phyloP scores from a whole-genome alignment of 2,797 vertebrate genomes.

The Enteromius fasciolatus region DNA sequence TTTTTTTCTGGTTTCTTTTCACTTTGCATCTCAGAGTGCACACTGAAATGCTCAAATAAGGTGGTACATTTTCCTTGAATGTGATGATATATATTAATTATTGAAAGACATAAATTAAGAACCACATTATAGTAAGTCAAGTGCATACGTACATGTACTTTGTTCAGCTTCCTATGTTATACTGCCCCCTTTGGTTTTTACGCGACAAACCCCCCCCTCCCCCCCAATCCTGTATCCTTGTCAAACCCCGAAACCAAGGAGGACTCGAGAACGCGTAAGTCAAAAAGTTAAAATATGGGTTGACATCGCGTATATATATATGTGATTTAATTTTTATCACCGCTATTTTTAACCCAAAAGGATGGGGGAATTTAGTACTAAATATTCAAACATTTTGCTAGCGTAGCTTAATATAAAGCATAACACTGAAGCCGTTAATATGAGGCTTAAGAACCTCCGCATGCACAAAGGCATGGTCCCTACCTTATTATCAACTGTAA shows the following conservation, averaged over 20 bases:
- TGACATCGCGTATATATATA: too few species aligned
- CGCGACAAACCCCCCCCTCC: constrained; percentile 61
- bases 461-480: constrained; percentile 71
- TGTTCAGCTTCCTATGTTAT: too few species aligned
- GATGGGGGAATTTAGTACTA: too few species aligned
- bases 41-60: background rate
- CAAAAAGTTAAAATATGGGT: background rate
- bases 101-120: background rate
- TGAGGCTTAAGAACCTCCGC: constrained; percentile 55
- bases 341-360: too few species aligned
- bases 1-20: constrained; percentile 39
- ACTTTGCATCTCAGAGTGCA: constrained; percentile 36
- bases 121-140: background rate
- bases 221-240: constrained; percentile 51
- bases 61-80: constrained; percentile 12
- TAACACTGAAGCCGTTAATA: constrained; percentile 70
- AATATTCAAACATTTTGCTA: constrained; percentile 1
- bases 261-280: background rate
- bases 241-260: constrained; percentile 63
- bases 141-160: constrained; percentile 29
- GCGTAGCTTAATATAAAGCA: constrained; percentile 69
- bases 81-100: background rate
- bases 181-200: background rate
- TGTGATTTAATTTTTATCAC: too few species aligned
- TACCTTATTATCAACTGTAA: constrained; percentile 62